Base-by-base conservation (phyloP, 2,888 invertebrate species). In the Neria commutata region DNA sequence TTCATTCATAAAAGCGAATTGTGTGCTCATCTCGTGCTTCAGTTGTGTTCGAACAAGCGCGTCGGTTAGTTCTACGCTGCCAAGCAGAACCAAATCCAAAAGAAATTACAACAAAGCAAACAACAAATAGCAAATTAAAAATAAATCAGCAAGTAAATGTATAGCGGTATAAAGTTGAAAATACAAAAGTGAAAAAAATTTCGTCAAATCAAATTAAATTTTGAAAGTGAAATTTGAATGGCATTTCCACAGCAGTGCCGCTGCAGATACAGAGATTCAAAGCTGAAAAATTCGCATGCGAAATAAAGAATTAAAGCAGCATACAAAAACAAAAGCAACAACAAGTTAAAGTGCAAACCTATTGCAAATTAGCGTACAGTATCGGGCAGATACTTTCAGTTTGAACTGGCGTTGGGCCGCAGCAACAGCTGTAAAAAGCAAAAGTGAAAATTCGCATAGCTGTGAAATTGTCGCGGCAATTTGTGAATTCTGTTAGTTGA, bases 1-100 rank as follows among this genome's bases (percentile, higher is more conserved):
- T 82, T 82, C 82, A 82, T 82, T 82, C 82, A 82, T 82, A 82
- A 82, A 82, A 82, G 80, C 78, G 76, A 77, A 77, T 77, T 76
- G 81, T 77, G 77, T 74, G 76, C 79, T 75, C 76, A 77, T 78
- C 79, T 81, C 80, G 80, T 77, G 81, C 76, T 78, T 81, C 82
- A 82, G 82, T 82, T 81, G 77, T 80, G 75, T 81, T 81, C 81
- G 80, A 77, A 80, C 81, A 75, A 81, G 80, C 81, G 80, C 78
- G 80, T 77, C 81, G 81, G 80, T 81, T 75, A 73, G 73, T 74
- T 74, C 66, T 67, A 60, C 52, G 62, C 56, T 52, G 37, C 54
- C 17, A 42, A 45, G 49, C 54, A 63, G 21, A 8, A 40, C 37
- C 37, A 21, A 23, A 52, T 17, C 6, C 8, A 14, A 6, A 42